These are phyloP conservation scores for Ceramica pisi DNA, from an alignment of 2,888 invertebrate species.

Conservation along the genomic window DNA sequence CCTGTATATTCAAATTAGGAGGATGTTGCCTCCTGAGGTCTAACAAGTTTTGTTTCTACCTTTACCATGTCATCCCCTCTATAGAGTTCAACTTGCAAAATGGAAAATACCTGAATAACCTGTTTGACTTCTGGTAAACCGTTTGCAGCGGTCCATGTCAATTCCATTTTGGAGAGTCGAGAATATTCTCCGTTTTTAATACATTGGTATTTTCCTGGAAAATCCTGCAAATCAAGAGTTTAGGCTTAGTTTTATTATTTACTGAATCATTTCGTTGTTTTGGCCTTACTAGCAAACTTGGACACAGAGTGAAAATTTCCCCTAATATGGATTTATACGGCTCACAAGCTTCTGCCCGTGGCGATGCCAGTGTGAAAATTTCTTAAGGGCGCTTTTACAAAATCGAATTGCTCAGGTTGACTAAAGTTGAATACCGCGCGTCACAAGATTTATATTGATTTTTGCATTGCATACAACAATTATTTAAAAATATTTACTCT, in stretches of 20 bases:
- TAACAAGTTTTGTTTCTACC: slow-evolving; percentile 84
- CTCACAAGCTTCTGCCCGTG: not conserved
- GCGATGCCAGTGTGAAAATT: too few relatives aligned
- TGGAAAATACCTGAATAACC: slow-evolving; percentile 85
- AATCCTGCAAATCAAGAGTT: slow-evolving; percentile 78
- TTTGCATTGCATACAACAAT: too few relatives aligned
- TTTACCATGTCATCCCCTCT: slow-evolving; percentile 85
- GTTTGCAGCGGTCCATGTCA: slow-evolving; percentile 79
- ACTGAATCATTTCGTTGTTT: not conserved
- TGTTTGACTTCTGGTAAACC: slow-evolving; percentile 75
- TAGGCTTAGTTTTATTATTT: slow-evolving; percentile 18
- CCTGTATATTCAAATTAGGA: slow-evolving; percentile 16
- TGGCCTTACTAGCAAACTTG: not conserved
- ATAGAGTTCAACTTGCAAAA: slow-evolving; percentile 81
- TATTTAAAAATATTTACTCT: too few relatives aligned
- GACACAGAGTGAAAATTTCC: not conserved
- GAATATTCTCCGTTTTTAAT: slow-evolving; percentile 81
- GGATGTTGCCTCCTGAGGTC: slow-evolving; percentile 64
- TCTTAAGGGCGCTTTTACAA: too few relatives aligned
- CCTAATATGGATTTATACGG: not conserved
- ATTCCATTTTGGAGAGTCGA: slow-evolving; percentile 85
- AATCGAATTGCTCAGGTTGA: too few relatives aligned
- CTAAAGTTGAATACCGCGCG: too few relatives aligned
- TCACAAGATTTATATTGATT: too few relatives aligned
- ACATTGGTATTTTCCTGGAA: slow-evolving; percentile 83